phyloP scores from a whole-genome alignment of 2,113 vertebrate species.

The Hippocampus zosterae region DNA sequence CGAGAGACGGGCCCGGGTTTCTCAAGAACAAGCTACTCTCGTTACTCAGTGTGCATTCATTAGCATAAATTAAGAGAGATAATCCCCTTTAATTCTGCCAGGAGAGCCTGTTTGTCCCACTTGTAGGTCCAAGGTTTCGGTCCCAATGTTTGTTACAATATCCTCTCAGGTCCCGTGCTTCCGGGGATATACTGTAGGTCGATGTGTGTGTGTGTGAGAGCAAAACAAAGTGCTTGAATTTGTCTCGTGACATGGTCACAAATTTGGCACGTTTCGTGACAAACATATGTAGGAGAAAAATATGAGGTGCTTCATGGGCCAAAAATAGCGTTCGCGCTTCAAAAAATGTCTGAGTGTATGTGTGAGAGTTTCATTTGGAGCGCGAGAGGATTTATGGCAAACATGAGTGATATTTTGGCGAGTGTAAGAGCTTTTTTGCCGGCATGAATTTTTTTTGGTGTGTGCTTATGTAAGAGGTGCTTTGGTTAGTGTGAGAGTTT shows the following conservation, averaged over 20 bases:
- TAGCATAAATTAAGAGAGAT: conserved; percentile 68
- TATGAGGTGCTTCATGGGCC: background rate
- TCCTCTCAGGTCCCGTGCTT: conserved; percentile 43
- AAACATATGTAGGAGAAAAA: background rate
- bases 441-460: too few relatives aligned
- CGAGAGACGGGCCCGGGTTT: conserved; percentile 25
- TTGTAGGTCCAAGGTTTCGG: conserved; percentile 61
- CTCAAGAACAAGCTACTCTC: conserved; percentile 55
- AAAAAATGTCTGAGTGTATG: too few relatives aligned
- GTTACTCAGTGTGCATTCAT: conserved; percentile 63
- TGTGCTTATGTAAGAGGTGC: too few relatives aligned
- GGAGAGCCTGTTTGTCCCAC: conserved; percentile 49
- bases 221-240: background rate
- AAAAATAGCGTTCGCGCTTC: too few relatives aligned
- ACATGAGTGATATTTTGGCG: too few relatives aligned
- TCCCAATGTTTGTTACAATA: conserved; percentile 51
- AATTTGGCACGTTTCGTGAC: background rate
- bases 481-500: too few relatives aligned
- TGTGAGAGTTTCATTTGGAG: too few relatives aligned
- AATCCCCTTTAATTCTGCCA: conserved; percentile 61
- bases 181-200: conserved; percentile 22
- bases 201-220: conserved; percentile 2
- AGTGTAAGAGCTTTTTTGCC: too few relatives aligned
- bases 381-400: too few relatives aligned
- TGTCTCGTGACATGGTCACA: conserved; percentile 10